Evolutionary conservation across 2,113 vertebrate species (phyloP), one percentile per base, ranked within the genome.

Genomic region (Notechis scutatus): DNA sequence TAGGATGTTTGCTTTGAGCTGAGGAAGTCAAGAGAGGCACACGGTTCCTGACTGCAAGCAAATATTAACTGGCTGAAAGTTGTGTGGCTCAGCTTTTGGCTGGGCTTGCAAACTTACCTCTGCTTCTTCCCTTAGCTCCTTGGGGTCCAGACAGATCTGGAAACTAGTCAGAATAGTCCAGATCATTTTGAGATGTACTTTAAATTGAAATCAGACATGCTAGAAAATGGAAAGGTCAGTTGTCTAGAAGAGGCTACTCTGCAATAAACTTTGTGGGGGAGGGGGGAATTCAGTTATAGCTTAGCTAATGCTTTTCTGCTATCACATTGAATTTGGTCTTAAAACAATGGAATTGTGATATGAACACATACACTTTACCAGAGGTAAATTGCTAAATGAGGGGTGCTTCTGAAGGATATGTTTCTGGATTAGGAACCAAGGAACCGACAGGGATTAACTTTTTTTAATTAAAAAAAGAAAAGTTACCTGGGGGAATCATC

Each of bases 391-490:
- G 89, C 89, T 87, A 92, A 95, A 96, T 1, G 93, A 94, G 81
- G 93, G 85, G 54, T 57, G 20, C 94, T 94, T 95, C 92, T 4
- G 2, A 42, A 85, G 94, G 15, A 12, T 93, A 92, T 74, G 94
- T 95, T 93, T 92, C 96, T 94, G 92, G 85, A n/a, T 89, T 91
- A 89, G 96, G 94, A 95, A 90, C 74, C 92, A 95, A 39, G 26
- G 92, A 94, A 88, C 2, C 34, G 0, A 0, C 81, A 92, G 88
- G 39, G 93, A 92, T 94, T 94, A 96, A 95, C 50, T 92, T 95
- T 94, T 90, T 96, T 50, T 94, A 91, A 93, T 95, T 94, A 94
- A 96, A 97, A 97, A 96, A 97, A 94, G 97, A 95, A 95, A 97
- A 97, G 94, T 97, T 97, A 96, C 96, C 96, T 97, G 42, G 26